Percentiles rank a stretch among this genome's conserved stretches.
These are phyloP conservation scores for Orestias chungarensis DNA, from an alignment of 2,797 vertebrate species.

Conservation along the genomic window DNA sequence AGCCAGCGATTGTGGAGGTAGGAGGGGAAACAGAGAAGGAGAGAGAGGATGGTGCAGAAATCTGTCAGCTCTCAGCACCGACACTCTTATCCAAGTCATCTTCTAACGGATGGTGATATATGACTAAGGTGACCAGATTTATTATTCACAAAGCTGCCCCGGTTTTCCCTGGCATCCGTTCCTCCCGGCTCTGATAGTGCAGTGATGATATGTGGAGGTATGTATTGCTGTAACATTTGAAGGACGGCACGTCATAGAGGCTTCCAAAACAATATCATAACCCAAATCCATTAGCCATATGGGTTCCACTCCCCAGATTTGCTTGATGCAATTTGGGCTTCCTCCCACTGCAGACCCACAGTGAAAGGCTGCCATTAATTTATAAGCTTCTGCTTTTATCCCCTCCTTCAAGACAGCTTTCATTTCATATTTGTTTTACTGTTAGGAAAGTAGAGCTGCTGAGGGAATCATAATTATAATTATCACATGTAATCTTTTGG, in stretches of 20 bases:
- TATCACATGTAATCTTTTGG: too few species aligned
- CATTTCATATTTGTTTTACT: not conserved
- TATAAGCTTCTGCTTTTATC: slow-evolving; percentile 27
- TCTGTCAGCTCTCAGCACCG: slow-evolving; percentile 62
- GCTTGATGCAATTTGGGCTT: slow-evolving; percentile 61
- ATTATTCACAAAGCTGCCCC: slow-evolving; percentile 64
- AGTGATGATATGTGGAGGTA: slow-evolving; percentile 64
- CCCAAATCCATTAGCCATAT: slow-evolving; percentile 68
- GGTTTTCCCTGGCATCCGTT: slow-evolving; percentile 40
- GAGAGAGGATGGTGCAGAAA: slow-evolving; percentile 55
- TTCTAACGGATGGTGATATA: slow-evolving; percentile 65
- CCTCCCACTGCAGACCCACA: slow-evolving; percentile 20
- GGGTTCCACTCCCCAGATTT: slow-evolving; percentile 61
- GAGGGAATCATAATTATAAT: too few species aligned
- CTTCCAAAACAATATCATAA: slow-evolving; percentile 69
- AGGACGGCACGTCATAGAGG: slow-evolving; percentile 49
- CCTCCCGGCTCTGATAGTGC: slow-evolving; percentile 60
- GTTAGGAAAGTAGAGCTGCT: not conserved
- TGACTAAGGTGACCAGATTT: slow-evolving; percentile 73
- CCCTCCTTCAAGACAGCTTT: slow-evolving; percentile 15
- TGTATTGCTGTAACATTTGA: slow-evolving; percentile 53
- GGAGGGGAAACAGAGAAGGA: slow-evolving; percentile 11
- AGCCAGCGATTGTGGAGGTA: slow-evolving; percentile 38
- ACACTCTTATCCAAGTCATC: slow-evolving; percentile 69
- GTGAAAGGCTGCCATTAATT: slow-evolving; percentile 33